Conservation (phyloP, 2,888 invertebrate genomes). For the Archips xylosteana region DNA sequence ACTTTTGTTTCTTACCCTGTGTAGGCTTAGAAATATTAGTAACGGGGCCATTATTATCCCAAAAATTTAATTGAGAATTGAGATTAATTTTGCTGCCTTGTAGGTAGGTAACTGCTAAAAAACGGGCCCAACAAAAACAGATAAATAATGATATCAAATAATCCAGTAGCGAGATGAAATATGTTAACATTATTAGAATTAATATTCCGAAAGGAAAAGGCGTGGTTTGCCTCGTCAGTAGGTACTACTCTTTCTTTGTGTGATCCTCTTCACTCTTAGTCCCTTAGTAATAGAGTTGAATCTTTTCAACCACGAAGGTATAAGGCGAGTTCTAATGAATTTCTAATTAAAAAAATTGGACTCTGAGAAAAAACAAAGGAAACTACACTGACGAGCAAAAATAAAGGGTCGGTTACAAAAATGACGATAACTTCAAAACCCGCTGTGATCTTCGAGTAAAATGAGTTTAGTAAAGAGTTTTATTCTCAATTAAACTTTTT, state of each 20-base stretch:
- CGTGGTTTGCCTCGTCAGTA: conserved; percentile 62
- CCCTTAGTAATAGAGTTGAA: neutral
- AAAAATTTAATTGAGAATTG: no score
- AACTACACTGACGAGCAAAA: no score
- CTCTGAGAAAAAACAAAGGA: conserved; percentile 50
- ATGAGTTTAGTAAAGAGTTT: no score
- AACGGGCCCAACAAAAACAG: conserved; percentile 47
- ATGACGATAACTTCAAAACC: no score
- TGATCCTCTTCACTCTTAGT: conserved; percentile 34
- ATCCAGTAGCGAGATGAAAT: conserved; percentile 69
- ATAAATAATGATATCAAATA: conserved; percentile 72
- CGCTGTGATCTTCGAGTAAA: no score
- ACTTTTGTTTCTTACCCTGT: no score
- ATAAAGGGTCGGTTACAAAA: no score
- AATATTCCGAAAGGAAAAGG: conserved; percentile 58
- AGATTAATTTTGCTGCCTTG: no score
- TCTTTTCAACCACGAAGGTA: neutral
- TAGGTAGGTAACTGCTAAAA: neutral
- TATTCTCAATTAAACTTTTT: no score
- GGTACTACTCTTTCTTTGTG: conserved; percentile 53
- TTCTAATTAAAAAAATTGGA: conserved; percentile 48
- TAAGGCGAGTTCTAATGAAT: conserved; percentile 7
- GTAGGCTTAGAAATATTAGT: no score
- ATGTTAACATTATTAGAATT: conserved; percentile 68
- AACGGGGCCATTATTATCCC: no score